A percentile compares a stretch with the other conserved stretches of the same genome.
Evolutionary conservation across 2,888 invertebrate species (phyloP).

Genomic region (Hipparchia semele): DNA sequence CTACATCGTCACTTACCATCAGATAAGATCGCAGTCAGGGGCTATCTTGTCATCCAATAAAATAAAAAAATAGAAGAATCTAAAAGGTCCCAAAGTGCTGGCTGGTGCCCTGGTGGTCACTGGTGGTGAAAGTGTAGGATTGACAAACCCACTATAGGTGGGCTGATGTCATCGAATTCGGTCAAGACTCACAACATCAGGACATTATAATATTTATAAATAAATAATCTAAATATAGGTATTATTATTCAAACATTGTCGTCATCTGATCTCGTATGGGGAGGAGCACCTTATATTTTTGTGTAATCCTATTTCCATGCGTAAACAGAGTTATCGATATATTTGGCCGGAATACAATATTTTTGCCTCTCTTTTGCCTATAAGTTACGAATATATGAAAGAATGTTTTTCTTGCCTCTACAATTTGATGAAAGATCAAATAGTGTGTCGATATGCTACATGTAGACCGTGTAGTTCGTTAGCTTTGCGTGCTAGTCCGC

Average conservation of each 20-base stretch:
- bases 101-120: no score
- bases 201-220: no score
- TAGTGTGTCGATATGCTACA: not conserved
- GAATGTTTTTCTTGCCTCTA: not conserved
- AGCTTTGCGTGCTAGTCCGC: not conserved
- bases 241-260: constrained; percentile 7
- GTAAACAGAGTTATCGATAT: constrained; percentile 32
- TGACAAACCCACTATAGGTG: no score
- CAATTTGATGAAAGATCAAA: constrained; percentile 1
- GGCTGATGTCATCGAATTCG: no score
- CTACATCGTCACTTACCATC: no score
- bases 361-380: not conserved
- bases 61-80: no score
- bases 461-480: not conserved
- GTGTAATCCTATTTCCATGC: constrained; percentile 27
- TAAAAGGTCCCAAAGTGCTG: no score
- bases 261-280: constrained; percentile 2
- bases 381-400: constrained; percentile 4
- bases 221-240: no score
- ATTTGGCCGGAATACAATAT: constrained; percentile 19
- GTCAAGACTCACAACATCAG: no score
- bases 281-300: constrained; percentile 6
- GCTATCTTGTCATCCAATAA: no score
- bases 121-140: no score
- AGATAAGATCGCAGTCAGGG: no score